Base-by-base conservation (phyloP, 2,888 invertebrate species). In the Mimas tiliae region DNA sequence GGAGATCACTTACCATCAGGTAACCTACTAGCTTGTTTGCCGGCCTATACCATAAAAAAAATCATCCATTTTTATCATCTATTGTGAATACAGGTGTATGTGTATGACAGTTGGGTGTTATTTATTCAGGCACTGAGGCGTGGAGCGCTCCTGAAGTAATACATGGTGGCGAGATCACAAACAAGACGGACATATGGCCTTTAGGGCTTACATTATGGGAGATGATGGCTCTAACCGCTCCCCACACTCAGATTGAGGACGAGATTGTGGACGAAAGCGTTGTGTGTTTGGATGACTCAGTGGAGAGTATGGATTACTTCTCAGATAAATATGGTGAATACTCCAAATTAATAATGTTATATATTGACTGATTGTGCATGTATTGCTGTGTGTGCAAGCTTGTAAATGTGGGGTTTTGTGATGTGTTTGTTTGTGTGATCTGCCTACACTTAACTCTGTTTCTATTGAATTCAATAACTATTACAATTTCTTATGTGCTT, bases 81-180 rank as follows among this genome's bases (percentile, higher is more conserved):
- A n/a, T 27, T 27, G 27, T 27, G 27, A 27, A 27, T 27, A 27
- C 4, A 4, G 27, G 27, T 27, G 27, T 27, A 38, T 6, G 52
- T 21, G 9, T 27, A 33, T 27, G 9, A 19, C 27, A 33, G 33
- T 52, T 12, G 1, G 8, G 11, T 42, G 0, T 21, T 14, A 47
- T 58, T 55, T 52, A 45, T 75, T 72, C 73, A 95, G 97, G 97
- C 7, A 97, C 98, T 0, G 94, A 95, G 75, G 93, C 96, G 14
- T 98, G 98, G 98, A 95, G 95, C 74, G 95, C 97, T 0, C 97
- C 97, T 0, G 98, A 98, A 94, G 94, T 96, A 9, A 86, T 97
- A 19, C 77, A 86, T 8, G 94, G 95, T 62, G 94, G 93, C 9
- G 85, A 94, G 21, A 94, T 97, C 63, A 95, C 96, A 4, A 90